Evolutionary conservation across 2,113 vertebrate species (phyloP).

Genomic region (Myanophis thanlyinensis): DNA sequence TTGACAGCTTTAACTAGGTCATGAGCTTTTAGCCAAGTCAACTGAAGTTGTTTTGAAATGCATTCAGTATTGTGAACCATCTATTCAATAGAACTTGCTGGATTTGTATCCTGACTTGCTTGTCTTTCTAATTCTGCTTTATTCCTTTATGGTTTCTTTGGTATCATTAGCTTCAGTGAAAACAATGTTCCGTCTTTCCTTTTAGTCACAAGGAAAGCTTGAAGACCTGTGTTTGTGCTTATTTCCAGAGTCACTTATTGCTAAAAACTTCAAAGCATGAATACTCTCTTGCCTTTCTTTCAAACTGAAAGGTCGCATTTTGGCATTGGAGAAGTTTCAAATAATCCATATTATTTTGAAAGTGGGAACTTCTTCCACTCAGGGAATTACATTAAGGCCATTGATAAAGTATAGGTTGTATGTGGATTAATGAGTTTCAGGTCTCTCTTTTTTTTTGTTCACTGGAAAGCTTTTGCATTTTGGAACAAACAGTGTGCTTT

Average conservation of each 20-base stretch:
- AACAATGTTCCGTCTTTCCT: constrained; percentile 51
- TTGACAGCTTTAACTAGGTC: constrained; percentile 54
- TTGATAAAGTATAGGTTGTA: not conserved
- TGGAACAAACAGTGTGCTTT: not conserved
- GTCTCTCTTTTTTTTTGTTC: not conserved
- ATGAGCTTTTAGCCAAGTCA: constrained; percentile 50
- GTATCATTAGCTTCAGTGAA: constrained; percentile 55
- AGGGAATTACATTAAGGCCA: not conserved
- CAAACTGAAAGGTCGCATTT: not conserved
- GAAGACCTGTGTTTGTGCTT: constrained; percentile 36
- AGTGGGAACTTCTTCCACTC: not conserved
- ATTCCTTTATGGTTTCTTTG: constrained; percentile 45
- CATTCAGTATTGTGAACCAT: constrained; percentile 57
- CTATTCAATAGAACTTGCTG: constrained; percentile 50
- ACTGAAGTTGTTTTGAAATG: constrained; percentile 44
- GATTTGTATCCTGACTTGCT: constrained; percentile 39
- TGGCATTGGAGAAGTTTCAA: not conserved
- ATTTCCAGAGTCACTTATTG: constrained; percentile 37
- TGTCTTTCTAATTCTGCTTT: constrained; percentile 24
- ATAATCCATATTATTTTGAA: not conserved
- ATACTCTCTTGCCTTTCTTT: constrained; percentile 38
- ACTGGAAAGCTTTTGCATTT: not conserved
- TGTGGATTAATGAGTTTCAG: not conserved
- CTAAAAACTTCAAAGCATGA: constrained; percentile 45
- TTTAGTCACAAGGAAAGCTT: not conserved